Evolutionary conservation across 1,140 invertebrate species (phyloP).

Genomic region (Hylyphantes graminicola): DNA sequence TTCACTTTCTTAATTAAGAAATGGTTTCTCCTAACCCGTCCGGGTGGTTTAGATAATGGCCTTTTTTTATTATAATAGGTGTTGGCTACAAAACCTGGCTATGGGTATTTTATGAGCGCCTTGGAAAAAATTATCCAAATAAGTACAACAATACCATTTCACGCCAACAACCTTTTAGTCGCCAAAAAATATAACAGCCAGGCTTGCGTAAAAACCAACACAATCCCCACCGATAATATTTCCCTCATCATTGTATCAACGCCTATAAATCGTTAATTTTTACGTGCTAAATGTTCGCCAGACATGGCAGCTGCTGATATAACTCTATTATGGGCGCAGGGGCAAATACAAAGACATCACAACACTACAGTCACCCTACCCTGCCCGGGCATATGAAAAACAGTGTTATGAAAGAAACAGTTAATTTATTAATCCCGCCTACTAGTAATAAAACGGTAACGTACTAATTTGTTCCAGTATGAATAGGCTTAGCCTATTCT

Average conservation of each 20-base stretch:
- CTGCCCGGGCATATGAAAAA: neutral
- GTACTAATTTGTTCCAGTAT: constrained; percentile 26
- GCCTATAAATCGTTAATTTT: constrained; percentile 57
- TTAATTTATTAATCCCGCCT: constrained; percentile 21
- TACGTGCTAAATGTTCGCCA: constrained; percentile 22
- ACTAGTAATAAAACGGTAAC: constrained; percentile 15
- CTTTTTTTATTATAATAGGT: too few species aligned
- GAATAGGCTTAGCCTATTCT: constrained; percentile 3
- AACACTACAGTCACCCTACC: neutral
- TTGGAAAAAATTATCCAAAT: neutral
- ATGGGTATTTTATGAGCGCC: too few species aligned
- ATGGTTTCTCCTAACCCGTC: too few species aligned
- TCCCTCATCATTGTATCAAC: constrained; percentile 2
- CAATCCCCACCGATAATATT: neutral
- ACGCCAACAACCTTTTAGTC: neutral
- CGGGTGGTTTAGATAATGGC: too few species aligned
- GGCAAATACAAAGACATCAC: constrained; percentile 50
- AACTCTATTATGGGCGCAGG: constrained; percentile 32
- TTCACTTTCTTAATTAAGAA: too few species aligned
- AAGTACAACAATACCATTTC: neutral
- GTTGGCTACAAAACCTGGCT: neutral
- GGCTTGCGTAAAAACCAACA: neutral
- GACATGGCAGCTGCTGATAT: constrained; percentile 25
- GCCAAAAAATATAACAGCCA: neutral
- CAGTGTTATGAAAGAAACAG: neutral